Base-by-base conservation (phyloP, 2,113 vertebrate genomes). In the Catagonus wagneri region DNA sequence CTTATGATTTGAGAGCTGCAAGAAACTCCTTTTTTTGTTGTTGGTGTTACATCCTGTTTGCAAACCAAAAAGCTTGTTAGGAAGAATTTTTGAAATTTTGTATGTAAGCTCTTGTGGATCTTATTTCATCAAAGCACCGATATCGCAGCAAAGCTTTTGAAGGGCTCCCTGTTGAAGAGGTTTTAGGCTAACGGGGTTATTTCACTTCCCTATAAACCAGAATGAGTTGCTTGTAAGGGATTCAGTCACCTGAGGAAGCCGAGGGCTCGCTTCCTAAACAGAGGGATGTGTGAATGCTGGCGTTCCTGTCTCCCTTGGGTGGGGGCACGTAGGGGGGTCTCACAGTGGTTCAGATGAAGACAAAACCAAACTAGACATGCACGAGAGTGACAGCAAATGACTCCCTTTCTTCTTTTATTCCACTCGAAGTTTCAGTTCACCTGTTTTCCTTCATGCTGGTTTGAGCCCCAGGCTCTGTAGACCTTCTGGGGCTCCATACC, bases 51-150 rank as follows among this genome's bases (percentile, higher is more conserved):
- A 93, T 98, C 93, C 97, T 95, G 93, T 97, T 98, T 98, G 96
- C 97, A 98, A 97, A 98, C 96, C 97, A 94, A 93, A 98, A 98
- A 96, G 90, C 98, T 95, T 97, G 71, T 97, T 98, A 98, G 97
- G 94, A 96, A 96, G 92, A 97, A 94, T 93, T 97, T 98, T 95
- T 93, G 2, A 92, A 34, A 63, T 20, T 66, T 52, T 32, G 7
- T 36, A 72, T 95, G 92, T 60, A n/a, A 80, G 54, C 56, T 95
- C 74, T 92, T 91, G 44, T 68, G 36, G 61, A 66, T 71, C 94
- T 95, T 71, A 63, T 95, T 98, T 95, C 94, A 86, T 97, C 95
- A 97, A 81, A 92, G 76, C 66, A 87, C 92, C 10, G 79, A 94
- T 98, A 97, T 92, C 60, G 95, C 63, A 90, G 92, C 15, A 2